These are phyloP conservation scores for Nycticryphes semicollaris DNA, from an alignment of 2,113 vertebrate genomes.

Conservation along the genomic window DNA sequence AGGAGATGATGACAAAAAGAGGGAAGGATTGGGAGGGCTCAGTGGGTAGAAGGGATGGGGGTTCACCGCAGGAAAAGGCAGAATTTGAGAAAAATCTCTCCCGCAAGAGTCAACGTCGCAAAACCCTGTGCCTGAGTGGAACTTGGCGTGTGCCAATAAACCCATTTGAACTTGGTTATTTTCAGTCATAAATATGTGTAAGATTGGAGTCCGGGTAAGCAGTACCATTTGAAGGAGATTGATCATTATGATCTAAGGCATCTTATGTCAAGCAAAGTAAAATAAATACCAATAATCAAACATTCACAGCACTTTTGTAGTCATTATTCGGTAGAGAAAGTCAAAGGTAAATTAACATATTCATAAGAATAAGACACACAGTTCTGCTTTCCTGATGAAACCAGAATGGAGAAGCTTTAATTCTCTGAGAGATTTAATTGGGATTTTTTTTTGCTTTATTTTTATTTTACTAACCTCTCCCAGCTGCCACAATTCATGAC, in stretches of 20 bases:
- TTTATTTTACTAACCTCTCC: slow-evolving; percentile 68
- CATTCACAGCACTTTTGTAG: neutral
- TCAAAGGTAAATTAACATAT: neutral
- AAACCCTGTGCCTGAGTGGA: neutral
- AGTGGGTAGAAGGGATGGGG: neutral
- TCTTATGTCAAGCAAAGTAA: neutral
- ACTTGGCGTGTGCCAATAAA: neutral
- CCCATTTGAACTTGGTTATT: neutral
- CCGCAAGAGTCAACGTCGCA: neutral
- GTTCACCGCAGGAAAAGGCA: neutral
- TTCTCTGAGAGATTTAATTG: neutral
- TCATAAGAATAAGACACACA: neutral
- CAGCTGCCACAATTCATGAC: slow-evolving; percentile 69
- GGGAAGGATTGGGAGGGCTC: neutral
- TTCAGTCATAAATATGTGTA: neutral
- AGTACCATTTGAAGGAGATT: neutral
- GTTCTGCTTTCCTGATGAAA: slow-evolving; percentile 39
- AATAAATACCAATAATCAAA: neutral
- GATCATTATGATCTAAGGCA: neutral
- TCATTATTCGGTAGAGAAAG: neutral
- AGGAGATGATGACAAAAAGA: neutral
- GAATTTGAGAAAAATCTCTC: neutral
- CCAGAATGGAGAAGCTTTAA: slow-evolving; percentile 56
- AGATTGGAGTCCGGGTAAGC: neutral
- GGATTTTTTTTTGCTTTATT: slow-evolving; percentile 30